Evolutionary conservation across 53 echinoderm and acorn worm species (phyloP), one percentile per base, ranked within the genome.

Genomic region (Patiria pectinifera): DNA sequence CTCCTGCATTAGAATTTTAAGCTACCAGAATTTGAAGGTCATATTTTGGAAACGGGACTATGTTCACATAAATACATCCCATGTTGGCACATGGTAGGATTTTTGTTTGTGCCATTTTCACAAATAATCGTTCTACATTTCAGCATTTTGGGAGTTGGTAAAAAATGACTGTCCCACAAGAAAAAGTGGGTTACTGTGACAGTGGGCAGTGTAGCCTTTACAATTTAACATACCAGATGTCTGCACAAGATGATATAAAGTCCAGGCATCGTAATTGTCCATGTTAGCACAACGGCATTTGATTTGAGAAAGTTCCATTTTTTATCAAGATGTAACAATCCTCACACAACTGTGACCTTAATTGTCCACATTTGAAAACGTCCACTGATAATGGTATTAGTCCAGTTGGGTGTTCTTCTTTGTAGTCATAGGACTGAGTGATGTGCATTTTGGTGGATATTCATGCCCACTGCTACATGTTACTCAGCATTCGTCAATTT

Each of bases 261-360:
- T 81, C 90, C 90, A 43, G 46, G 90, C 90, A 80, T 90, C 90
- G 69, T 69, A 90, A 81, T 23, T 63, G 90, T 90, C 81, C 90
- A 77, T 19, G 70, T 89, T 47, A 48, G 74, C 86, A 86, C 86
- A 86, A 86, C 80, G 46, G 80, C 66, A 80, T 48, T 66, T 90
- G 80, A 90, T 81, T 90, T n/a, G 62, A 63, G 81, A 77, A 80
- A 89, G 90, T 90, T 90, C 89, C 90, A 90, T 80, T 78, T 78
- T 88, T 23, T 45, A 25, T 24, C n/a, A 88, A 76, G 63, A 43
- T 3, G 35, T 43, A 11, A 12, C 78, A 90, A 80, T 90, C 90
- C 90, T 90, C 81, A 81, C 90, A 90, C n/a, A 78, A 58, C 61
- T 78, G 16, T 35, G 83, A 89, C 10, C 69, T 46, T 26, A 69